Evolutionary conservation across 2,888 invertebrate species (phyloP), one percentile per base, ranked within the genome.

Genomic region (Scelioninae gen. 2): DNA sequence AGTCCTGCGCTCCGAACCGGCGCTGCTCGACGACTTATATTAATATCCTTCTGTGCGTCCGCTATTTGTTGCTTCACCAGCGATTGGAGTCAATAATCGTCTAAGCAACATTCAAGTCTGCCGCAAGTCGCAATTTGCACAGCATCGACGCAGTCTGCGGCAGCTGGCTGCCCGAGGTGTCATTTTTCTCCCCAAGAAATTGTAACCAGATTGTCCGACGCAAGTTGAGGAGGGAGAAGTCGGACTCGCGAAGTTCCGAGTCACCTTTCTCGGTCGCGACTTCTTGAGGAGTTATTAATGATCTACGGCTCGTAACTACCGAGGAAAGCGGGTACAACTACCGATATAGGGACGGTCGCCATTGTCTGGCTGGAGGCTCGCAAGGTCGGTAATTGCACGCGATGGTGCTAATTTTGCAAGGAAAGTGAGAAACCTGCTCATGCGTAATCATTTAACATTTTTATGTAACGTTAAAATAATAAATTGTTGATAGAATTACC

Each of bases 11-110:
- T 70, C 31, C 19, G 22, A 31, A 31, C 15, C 39, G 37, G 52
- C 60, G 63, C 55, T 67, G 60, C 60, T 72, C 67, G 57, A 60
- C 65, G 70, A 70, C 70, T 55, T 60, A 50, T 74, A 74, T 74
- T 74, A 74, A 71, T 74, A 46, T 70, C 70, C 57, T 67, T 65
- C 61, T 33, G 53, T 25, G 50, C 39, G 22, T 15, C 28, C 9
- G 53, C 16, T 13, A 53, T 60, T 52, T 15, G 31, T 41, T 52
- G 18, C 10, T 46, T 10, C 25, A 43, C 58, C 64, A 19, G 19
- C 5, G 2, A 48, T 18, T 55, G 39, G 25, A 55, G 37, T 57
- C 70, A 50, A 61, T 70, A 57, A 57, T 57, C n/a, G 43, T 63
- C 57, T 63, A 63, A 63, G 35, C 60, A 57, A 43, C 39, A 43